Conservation (phyloP, 2,797 vertebrate genomes). For the Rhinophrynus dorsalis region DNA sequence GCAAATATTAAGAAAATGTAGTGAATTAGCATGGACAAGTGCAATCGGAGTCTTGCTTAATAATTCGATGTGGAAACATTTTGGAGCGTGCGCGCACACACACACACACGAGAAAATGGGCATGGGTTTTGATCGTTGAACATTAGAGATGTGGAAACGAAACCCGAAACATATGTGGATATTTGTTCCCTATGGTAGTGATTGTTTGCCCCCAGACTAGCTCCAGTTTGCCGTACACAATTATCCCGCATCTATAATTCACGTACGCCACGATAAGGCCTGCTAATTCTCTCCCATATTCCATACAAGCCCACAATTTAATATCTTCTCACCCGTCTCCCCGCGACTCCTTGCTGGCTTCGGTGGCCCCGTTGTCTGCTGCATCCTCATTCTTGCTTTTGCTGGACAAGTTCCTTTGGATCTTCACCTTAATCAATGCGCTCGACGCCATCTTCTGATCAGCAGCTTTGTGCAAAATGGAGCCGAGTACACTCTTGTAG, state of each 20-base stretch:
- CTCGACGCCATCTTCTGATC: slow-evolving; percentile 1
- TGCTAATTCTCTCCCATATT: neutral
- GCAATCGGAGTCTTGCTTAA: too few relatives aligned
- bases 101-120: too few relatives aligned
- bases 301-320: neutral
- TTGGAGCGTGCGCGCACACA: too few relatives aligned
- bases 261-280: neutral
- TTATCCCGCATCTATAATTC: too few relatives aligned
- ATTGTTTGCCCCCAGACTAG: too few relatives aligned
- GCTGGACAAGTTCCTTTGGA: neutral
- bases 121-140: too few relatives aligned
- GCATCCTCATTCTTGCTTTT: neutral
- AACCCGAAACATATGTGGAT: neutral
- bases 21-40: too few relatives aligned
- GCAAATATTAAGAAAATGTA: too few relatives aligned
- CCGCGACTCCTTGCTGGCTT: neutral
- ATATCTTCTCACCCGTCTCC: neutral
- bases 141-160: too few relatives aligned
- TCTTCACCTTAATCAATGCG: neutral
- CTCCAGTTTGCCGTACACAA: too few relatives aligned
- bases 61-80: too few relatives aligned
- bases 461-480: slow-evolving; percentile 6
- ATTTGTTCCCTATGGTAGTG: neutral
- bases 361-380: neutral
- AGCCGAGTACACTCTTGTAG: neutral